These are phyloP conservation scores for Anguilla obscura DNA, from an alignment of 2,797 vertebrate genomes.

Conservation along the genomic window DNA sequence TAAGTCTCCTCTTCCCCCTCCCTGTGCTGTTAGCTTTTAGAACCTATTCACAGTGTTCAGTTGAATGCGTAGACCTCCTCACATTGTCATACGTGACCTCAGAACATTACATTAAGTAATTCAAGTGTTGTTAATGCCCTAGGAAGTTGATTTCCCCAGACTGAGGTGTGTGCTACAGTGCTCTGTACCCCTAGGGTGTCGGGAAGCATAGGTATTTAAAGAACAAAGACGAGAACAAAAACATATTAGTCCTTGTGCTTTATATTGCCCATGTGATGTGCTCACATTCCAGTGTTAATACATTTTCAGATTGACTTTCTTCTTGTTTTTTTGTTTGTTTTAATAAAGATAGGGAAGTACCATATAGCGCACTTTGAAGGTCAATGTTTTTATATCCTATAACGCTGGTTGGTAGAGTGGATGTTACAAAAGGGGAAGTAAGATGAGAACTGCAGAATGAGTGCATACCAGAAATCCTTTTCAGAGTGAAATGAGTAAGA, in stretches of 20 bases:
- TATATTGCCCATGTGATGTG: neutral
- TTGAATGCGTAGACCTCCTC: neutral
- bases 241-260: neutral
- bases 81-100: neutral
- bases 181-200: slow-evolving; percentile 9
- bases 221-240: neutral
- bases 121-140: neutral
- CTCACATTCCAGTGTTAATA: neutral
- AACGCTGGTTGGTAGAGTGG: neutral
- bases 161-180: neutral
- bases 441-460: neutral
- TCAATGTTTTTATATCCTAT: neutral
- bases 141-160: neutral
- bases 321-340: neutral
- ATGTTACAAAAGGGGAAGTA: neutral
- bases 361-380: neutral
- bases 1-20: neutral
- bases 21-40: slow-evolving; percentile 11
- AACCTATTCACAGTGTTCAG: neutral
- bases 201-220: slow-evolving; percentile 4
- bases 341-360: neutral
- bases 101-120: neutral
- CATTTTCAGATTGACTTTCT: neutral
- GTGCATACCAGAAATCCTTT: neutral
- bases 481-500: neutral